These are phyloP conservation scores for Ormyrus pomaceus DNA, from an alignment of 2,888 invertebrate species.

Conservation along the genomic window DNA sequence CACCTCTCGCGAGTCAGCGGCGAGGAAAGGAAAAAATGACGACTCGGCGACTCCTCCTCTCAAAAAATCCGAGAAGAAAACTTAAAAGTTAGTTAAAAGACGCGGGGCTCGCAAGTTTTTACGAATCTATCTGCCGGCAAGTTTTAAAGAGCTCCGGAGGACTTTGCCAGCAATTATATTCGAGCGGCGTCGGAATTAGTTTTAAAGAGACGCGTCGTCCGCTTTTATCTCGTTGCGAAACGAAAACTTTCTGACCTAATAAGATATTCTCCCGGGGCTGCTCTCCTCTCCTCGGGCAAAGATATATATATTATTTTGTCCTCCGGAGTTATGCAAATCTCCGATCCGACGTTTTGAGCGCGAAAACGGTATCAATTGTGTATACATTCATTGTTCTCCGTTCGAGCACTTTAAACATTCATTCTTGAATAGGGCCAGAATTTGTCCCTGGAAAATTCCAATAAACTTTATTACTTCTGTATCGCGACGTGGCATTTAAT, in stretches of 20 bases:
- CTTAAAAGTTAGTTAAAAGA: slow-evolving; percentile 20
- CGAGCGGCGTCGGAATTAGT: slow-evolving; percentile 58
- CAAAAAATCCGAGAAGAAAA: neutral
- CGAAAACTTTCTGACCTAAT: slow-evolving; percentile 65
- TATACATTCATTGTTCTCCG: no score
- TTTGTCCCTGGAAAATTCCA: no score
- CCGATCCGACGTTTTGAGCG: neutral
- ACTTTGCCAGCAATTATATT: slow-evolving; percentile 61
- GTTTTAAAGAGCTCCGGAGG: neutral
- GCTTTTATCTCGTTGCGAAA: slow-evolving; percentile 51
- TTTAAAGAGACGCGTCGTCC: slow-evolving; percentile 56
- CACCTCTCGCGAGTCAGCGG: no score
- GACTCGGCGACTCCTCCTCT: no score
- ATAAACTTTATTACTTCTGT: no score
- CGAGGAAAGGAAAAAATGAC: neutral
- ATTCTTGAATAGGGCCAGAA: no score
- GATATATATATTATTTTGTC: slow-evolving; percentile 53
- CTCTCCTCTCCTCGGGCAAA: slow-evolving; percentile 18
- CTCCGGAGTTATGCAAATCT: slow-evolving; percentile 43
- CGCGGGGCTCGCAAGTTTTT: slow-evolving; percentile 16
- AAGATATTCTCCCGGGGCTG: slow-evolving; percentile 50
- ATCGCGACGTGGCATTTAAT: no score
- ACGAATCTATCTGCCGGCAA: slow-evolving; percentile 12
- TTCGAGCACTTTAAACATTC: no score
- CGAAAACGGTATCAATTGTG: neutral